A percentile compares a stretch with the other conserved stretches of the same genome.
Conservation (phyloP, 2,113 vertebrate genomes). For the Cyprinus carpio region DNA sequence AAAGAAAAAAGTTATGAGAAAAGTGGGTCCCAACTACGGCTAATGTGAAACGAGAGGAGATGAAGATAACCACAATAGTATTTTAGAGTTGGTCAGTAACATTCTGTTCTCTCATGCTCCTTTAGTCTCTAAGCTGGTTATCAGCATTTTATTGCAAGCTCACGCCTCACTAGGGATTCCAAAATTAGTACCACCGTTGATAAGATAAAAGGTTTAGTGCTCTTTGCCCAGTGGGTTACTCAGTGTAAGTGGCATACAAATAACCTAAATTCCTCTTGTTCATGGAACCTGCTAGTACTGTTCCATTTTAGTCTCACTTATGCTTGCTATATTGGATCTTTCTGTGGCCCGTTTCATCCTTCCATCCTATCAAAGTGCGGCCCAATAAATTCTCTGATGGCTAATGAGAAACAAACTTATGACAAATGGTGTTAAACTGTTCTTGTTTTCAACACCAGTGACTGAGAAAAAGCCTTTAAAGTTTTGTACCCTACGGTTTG, state of each 20-base stretch:
- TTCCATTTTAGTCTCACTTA: slow-evolving; percentile 16
- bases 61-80: neutral
- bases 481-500: slow-evolving; percentile 6
- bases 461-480: slow-evolving; percentile 5
- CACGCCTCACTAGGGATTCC: slow-evolving; percentile 18
- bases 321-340: neutral
- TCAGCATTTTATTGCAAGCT: slow-evolving; percentile 12
- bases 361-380: neutral
- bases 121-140: neutral
- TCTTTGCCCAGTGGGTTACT: slow-evolving; percentile 30
- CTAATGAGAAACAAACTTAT: neutral
- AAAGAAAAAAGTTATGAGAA: neutral
- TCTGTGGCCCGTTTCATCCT: neutral
- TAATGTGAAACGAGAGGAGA: neutral
- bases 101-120: neutral
- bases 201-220: slow-evolving; percentile 38
- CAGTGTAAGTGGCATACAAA: slow-evolving; percentile 30
- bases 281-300: slow-evolving; percentile 49
- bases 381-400: neutral
- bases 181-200: slow-evolving; percentile 29
- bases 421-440: neutral
- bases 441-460: neutral
- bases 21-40: neutral
- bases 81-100: neutral
- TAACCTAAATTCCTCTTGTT: slow-evolving; percentile 51